Percentiles rank a stretch among this genome's conserved stretches.
phyloP scores from a whole-genome alignment of 2,113 vertebrate species.

The Sander lucioperca region DNA sequence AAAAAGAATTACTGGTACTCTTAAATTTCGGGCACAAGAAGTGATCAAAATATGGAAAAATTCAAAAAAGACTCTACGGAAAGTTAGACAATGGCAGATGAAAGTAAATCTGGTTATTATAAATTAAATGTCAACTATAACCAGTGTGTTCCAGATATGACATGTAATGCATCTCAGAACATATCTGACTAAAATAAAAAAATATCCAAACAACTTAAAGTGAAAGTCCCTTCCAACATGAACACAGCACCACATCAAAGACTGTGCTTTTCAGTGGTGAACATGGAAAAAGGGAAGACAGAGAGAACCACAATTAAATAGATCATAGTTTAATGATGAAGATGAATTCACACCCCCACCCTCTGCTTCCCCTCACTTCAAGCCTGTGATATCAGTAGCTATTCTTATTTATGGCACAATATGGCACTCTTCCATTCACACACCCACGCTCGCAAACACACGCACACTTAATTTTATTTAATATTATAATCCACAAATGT shows the following conservation, averaged over 20 bases:
- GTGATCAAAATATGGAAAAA: slow-evolving; percentile 32
- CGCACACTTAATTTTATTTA: slow-evolving; percentile 31
- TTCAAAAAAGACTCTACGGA: slow-evolving; percentile 35
- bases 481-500: slow-evolving; percentile 78
- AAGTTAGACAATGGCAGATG: slow-evolving; percentile 5
- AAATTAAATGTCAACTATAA: slow-evolving; percentile 11
- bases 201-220: slow-evolving; percentile 28
- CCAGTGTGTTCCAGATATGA: slow-evolving; percentile 30
- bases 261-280: slow-evolving; percentile 20
- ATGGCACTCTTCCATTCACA: slow-evolving; percentile 38
- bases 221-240: slow-evolving; percentile 38
- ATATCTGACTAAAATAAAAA: slow-evolving; percentile 37
- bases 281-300: slow-evolving; percentile 10
- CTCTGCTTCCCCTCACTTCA: slow-evolving; percentile 29
- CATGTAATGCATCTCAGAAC: slow-evolving; percentile 13
- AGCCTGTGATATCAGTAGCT: slow-evolving; percentile 73
- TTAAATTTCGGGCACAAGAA: background rate
- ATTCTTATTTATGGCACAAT: slow-evolving; percentile 60
- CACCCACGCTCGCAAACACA: slow-evolving; percentile 1
- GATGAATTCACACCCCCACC: slow-evolving; percentile 50
- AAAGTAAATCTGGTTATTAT: slow-evolving; percentile 32
- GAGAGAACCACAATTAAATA: slow-evolving; percentile 49
- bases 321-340: slow-evolving; percentile 78
- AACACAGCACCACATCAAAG: background rate
- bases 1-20: background rate